phyloP scores from a whole-genome alignment of 2,113 vertebrate species.

The Spea multiplicata region DNA sequence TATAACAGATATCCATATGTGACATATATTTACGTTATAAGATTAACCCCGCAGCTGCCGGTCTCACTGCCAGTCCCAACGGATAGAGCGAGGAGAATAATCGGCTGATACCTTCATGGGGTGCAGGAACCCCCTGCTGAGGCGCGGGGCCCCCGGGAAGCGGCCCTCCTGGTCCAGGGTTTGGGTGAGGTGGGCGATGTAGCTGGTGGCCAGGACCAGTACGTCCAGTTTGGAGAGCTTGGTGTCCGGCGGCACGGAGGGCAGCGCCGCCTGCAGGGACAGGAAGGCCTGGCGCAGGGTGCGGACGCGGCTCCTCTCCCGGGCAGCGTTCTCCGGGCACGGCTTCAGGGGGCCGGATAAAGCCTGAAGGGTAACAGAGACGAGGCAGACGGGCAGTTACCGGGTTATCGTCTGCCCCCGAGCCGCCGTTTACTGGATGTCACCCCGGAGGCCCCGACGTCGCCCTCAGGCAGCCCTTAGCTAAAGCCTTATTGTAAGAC shows the following conservation, averaged over 20 bases:
- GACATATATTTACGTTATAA: no score
- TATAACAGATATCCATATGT: no score
- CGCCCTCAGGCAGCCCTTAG: no score
- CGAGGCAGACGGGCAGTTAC: background rate
- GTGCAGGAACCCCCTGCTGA: slow-evolving; percentile 67
- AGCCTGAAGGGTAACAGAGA: background rate
- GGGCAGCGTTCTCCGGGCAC: slow-evolving; percentile 70
- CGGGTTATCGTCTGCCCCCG: no score
- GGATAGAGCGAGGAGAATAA: no score
- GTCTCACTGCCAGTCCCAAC: no score
- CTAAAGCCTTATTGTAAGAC: no score
- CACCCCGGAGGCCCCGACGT: background rate
- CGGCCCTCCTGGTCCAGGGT: slow-evolving; percentile 64
- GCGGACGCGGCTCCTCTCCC: slow-evolving; percentile 73
- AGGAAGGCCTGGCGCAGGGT: slow-evolving; percentile 80
- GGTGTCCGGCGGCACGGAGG: slow-evolving; percentile 76
- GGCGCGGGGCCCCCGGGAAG: slow-evolving; percentile 45
- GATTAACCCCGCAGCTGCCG: no score
- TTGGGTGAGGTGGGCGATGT: slow-evolving; percentile 80
- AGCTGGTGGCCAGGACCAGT: slow-evolving; percentile 80
- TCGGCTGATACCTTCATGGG: slow-evolving; percentile 73
- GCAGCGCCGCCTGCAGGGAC: slow-evolving; percentile 79
- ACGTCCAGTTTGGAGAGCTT: slow-evolving; percentile 84
- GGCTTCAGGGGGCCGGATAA: slow-evolving; percentile 49
- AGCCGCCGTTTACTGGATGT: no score